phyloP scores from a whole-genome alignment of 2,113 vertebrate genomes.

The Caloenas nicobarica region DNA sequence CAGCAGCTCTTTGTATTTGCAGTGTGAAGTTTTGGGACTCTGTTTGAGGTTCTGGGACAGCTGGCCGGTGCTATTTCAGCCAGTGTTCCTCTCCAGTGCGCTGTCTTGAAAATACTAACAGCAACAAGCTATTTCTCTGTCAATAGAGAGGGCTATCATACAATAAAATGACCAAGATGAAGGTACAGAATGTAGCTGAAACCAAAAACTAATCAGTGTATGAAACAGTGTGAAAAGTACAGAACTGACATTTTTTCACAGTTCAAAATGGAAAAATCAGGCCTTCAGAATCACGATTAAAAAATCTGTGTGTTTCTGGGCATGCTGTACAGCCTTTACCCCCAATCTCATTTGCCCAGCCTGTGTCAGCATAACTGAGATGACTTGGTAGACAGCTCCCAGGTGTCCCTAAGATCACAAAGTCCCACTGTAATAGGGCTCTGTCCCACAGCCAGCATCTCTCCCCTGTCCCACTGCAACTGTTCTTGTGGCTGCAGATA shows the following conservation, averaged over 20 bases:
- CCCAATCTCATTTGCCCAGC: background rate
- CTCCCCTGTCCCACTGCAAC: background rate
- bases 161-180: background rate
- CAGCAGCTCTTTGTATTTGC: background rate
- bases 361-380: background rate
- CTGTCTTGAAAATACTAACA: background rate
- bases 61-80: background rate
- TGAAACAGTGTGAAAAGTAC: background rate
- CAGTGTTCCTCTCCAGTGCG: background rate
- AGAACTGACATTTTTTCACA: background rate
- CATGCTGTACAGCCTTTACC: background rate
- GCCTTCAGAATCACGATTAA: background rate
- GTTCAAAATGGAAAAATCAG: background rate
- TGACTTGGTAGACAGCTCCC: background rate
- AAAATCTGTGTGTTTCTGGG: background rate
- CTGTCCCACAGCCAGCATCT: background rate
- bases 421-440: background rate
- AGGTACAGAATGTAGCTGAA: background rate
- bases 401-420: background rate
- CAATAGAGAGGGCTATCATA: background rate
- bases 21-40: background rate
- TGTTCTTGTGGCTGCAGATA: background rate
- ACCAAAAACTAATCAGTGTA: background rate
- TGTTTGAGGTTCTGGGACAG: background rate
- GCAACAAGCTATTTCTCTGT: background rate